A percentile compares a stretch with the other conserved stretches of the same genome.
Conservation (phyloP, 1,140 invertebrate genomes). For the Myzus persicae region DNA sequence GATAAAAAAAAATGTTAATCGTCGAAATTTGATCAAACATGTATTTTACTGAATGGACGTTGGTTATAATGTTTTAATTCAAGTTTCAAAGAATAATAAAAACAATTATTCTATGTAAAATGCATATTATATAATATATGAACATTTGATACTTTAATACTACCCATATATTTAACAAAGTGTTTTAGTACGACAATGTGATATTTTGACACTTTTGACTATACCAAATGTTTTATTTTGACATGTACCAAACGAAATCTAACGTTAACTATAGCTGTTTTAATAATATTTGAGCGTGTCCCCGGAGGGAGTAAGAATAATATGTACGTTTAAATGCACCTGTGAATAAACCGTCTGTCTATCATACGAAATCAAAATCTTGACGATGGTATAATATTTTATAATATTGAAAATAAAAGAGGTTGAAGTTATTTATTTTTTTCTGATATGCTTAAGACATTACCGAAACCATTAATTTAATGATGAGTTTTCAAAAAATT, state of each 20-base stretch:
- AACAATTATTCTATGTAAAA: neutral
- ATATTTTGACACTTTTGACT: neutral
- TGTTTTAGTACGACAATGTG: neutral
- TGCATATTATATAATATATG: neutral
- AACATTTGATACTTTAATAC: too few relatives aligned
- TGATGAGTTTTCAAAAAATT: neutral
- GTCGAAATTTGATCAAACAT: neutral
- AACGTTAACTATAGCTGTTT: neutral
- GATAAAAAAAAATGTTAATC: neutral
- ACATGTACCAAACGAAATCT: neutral
- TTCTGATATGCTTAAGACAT: neutral
- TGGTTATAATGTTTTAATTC: neutral
- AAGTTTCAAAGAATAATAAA: neutral
- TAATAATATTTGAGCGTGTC: neutral
- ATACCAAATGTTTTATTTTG: conserved; percentile 32
- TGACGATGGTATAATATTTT: neutral
- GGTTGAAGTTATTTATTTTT: neutral
- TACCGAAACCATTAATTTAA: neutral
- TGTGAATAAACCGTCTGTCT: neutral
- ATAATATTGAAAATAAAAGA: neutral
- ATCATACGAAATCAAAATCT: conserved; percentile 14
- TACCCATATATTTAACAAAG: neutral
- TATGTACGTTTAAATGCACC: conserved; percentile 18
- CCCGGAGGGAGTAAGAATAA: neutral
- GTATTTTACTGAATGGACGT: neutral